These are phyloP conservation scores for Chrysomallon squamiferum DNA, from an alignment of 1,140 invertebrate genomes.

Conservation along the genomic window DNA sequence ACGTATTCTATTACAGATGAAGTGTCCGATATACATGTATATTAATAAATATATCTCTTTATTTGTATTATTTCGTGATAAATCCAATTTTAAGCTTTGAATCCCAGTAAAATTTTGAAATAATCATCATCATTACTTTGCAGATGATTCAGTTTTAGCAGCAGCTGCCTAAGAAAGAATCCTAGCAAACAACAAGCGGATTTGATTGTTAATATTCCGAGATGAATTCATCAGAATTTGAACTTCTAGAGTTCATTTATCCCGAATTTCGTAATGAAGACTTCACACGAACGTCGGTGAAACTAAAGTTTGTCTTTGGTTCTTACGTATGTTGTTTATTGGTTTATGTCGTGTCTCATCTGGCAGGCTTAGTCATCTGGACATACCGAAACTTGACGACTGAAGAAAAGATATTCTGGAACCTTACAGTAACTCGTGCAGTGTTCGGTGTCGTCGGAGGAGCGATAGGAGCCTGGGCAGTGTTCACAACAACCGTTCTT, in stretches of 20 bases:
- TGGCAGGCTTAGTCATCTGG: constrained; percentile 13
- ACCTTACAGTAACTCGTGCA: constrained; percentile 48
- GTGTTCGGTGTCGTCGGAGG: constrained; percentile 50
- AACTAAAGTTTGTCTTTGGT: constrained; percentile 24
- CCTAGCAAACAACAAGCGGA: too few species aligned
- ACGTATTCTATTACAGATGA: too few species aligned
- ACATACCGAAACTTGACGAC: constrained; percentile 37
- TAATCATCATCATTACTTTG: too few species aligned
- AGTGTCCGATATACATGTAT: too few species aligned
- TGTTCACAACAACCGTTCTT: constrained; percentile 42
- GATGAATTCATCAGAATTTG: too few species aligned
- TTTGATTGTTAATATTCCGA: too few species aligned
- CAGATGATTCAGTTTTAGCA: too few species aligned
- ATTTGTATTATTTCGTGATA: too few species aligned
- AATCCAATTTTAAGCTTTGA: too few species aligned
- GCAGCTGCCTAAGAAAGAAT: too few species aligned
- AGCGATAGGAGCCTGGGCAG: constrained; percentile 39
- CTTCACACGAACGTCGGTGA: constrained; percentile 21
- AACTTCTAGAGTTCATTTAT: constrained; percentile 36
- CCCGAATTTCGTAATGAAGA: constrained; percentile 36
- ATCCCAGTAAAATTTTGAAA: too few species aligned
- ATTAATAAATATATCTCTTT: too few species aligned
- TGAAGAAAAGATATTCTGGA: constrained; percentile 57
- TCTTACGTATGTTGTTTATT: constrained; percentile 33
- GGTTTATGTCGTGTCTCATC: constrained; percentile 24